These are phyloP conservation scores for Ceyx erithaca DNA, from an alignment of 2,797 vertebrate species.

Conservation along the genomic window DNA sequence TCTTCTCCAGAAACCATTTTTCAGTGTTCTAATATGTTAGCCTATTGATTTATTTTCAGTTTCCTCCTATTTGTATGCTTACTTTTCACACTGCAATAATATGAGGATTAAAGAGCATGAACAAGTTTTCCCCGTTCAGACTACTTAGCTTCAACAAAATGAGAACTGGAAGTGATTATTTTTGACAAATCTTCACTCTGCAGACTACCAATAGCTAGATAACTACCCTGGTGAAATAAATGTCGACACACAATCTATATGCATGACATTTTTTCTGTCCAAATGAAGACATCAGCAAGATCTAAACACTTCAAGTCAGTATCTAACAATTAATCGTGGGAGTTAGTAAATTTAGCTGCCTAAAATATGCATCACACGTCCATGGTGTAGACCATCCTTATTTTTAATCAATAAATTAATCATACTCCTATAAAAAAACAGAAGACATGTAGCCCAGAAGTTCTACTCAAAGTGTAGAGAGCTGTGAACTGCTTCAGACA, in stretches of 20 bases:
- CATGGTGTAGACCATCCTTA: background rate
- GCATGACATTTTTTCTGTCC: background rate
- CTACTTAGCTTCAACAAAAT: conserved; percentile 28
- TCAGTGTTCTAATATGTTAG: background rate
- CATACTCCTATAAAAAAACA: background rate
- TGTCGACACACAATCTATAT: background rate
- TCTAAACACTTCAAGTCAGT: background rate
- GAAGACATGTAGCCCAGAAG: background rate
- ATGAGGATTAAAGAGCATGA: background rate
- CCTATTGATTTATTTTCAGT: conserved; percentile 14
- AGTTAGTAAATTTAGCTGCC: background rate
- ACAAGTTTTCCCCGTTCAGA: background rate
- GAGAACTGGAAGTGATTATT: conserved; percentile 22
- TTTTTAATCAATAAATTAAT: background rate
- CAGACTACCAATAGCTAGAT: background rate
- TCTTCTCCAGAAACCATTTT: conserved; percentile 1
- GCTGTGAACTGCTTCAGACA: background rate
- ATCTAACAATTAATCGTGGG: background rate
- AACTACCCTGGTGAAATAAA: background rate
- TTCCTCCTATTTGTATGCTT: conserved; percentile 1
- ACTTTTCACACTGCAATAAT: background rate
- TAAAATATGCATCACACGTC: background rate
- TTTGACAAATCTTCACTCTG: conserved; percentile 3
- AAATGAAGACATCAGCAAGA: conserved; percentile 18
- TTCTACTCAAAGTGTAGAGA: background rate